These are phyloP conservation scores for Thecophora atra DNA, from an alignment of 2,888 invertebrate species.

Conservation along the genomic window DNA sequence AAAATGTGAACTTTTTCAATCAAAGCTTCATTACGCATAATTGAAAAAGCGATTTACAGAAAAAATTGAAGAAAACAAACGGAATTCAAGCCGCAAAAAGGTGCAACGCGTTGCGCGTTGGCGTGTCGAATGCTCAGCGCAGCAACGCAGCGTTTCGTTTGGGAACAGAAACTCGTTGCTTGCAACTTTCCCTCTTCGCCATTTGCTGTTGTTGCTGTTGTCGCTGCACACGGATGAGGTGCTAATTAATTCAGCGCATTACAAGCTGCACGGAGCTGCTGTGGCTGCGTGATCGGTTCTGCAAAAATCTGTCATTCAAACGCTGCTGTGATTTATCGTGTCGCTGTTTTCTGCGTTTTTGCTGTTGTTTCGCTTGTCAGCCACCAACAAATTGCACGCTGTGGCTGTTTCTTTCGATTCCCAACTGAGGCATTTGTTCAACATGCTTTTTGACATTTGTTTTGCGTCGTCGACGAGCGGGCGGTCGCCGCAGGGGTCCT, in stretches of 20 bases:
- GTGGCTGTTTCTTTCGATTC: slow-evolving; percentile 11
- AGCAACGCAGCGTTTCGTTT: neutral
- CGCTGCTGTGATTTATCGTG: slow-evolving; percentile 28
- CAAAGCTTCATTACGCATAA: slow-evolving; percentile 3
- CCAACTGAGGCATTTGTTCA: slow-evolving; percentile 40
- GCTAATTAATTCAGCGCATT: slow-evolving; percentile 33
- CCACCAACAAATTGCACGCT: no score
- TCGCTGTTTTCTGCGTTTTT: neutral
- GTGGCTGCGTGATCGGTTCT: neutral
- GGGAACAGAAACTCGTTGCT: neutral
- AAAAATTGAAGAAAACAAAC: neutral
- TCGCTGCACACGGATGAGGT: slow-evolving; percentile 16
- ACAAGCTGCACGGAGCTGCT: slow-evolving; percentile 13
- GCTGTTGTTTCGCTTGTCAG: slow-evolving; percentile 21
- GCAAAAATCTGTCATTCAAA: slow-evolving; percentile 29
- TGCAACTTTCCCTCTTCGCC: neutral
- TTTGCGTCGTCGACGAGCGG: slow-evolving; percentile 20
- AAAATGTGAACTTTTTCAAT: no score
- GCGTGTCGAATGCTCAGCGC: slow-evolving; percentile 11
- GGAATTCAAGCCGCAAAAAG: neutral
- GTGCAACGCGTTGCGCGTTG: neutral
- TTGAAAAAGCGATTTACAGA: neutral
- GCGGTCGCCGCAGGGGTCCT: neutral
- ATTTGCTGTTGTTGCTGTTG: neutral
- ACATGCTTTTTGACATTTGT: slow-evolving; percentile 37